phyloP scores from a whole-genome alignment of 2,888 invertebrate species.

The Drosophila paramelanica region DNA sequence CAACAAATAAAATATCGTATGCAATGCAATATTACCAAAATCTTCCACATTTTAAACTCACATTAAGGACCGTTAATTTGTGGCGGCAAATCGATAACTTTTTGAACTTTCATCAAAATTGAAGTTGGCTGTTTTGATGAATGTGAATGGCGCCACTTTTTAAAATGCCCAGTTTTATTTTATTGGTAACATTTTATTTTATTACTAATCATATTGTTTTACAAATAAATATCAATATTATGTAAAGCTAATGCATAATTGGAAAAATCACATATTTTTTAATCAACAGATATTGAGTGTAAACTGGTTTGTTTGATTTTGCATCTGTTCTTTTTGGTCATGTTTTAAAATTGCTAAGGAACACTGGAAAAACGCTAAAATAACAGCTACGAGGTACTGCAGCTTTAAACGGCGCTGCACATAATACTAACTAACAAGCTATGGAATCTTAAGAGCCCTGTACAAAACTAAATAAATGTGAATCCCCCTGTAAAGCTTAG shows the following conservation, averaged over 20 bases:
- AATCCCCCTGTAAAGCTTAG: constrained; percentile 5
- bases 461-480: constrained; percentile 31
- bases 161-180: neutral
- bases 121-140: constrained; percentile 3
- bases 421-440: constrained; percentile 45
- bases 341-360: constrained; percentile 34
- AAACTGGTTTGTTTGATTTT: neutral
- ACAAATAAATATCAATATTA: constrained; percentile 28
- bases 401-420: constrained; percentile 13
- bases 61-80: neutral
- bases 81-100: constrained; percentile 28
- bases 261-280: constrained; percentile 46
- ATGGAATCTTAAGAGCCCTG: constrained; percentile 48
- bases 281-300: constrained; percentile 37
- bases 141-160: neutral
- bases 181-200: constrained; percentile 7
- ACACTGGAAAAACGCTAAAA: constrained; percentile 30
- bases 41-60: too few relatives aligned
- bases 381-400: constrained; percentile 30
- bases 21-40: too few relatives aligned
- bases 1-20: too few relatives aligned
- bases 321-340: constrained; percentile 23
- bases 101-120: fast-evolving
- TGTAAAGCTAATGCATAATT: constrained; percentile 35
- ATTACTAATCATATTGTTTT: constrained; percentile 18